Percentiles rank a stretch among this genome's conserved stretches.
Evolutionary conservation across 2,113 vertebrate genomes (phyloP).

Genomic region (Callorhinus ursinus): DNA sequence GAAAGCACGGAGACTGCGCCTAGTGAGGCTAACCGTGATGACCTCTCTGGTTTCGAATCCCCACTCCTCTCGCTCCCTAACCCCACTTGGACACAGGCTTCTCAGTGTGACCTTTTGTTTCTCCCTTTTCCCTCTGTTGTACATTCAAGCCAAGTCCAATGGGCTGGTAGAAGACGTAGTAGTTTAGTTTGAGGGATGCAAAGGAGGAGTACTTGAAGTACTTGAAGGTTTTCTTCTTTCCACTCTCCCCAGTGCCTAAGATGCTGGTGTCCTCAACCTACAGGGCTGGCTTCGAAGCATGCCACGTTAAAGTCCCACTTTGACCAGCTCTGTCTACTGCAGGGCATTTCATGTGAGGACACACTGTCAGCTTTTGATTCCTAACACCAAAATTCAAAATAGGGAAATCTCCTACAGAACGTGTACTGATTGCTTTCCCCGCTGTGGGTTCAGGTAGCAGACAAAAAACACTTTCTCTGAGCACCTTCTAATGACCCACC

Average conservation of each 20-base stretch:
- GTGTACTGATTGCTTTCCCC: background rate
- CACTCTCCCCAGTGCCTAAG: background rate
- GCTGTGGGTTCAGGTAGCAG: background rate
- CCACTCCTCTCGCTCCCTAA: rapidly evolving
- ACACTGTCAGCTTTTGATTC: background rate
- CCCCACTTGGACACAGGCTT: background rate
- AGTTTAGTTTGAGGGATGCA: background rate
- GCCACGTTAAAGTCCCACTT: background rate
- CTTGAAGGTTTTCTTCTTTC: background rate
- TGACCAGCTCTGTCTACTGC: background rate
- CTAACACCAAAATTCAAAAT: background rate
- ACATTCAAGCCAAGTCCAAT: background rate
- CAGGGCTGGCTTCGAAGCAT: background rate
- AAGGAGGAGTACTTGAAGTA: background rate
- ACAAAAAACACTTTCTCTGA: background rate
- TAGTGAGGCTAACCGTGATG: background rate
- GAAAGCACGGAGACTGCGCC: background rate
- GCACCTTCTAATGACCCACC: background rate
- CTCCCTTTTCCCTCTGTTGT: background rate
- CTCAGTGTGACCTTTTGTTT: background rate
- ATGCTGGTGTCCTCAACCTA: background rate
- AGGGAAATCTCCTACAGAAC: background rate
- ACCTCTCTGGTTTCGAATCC: background rate
- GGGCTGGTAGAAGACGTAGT: background rate
- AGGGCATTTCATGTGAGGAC: background rate